Percentiles rank a stretch among this genome's conserved stretches.
Evolutionary conservation across 2,888 invertebrate species (phyloP).

Genomic region (Caenorhabditis imperialis): DNA sequence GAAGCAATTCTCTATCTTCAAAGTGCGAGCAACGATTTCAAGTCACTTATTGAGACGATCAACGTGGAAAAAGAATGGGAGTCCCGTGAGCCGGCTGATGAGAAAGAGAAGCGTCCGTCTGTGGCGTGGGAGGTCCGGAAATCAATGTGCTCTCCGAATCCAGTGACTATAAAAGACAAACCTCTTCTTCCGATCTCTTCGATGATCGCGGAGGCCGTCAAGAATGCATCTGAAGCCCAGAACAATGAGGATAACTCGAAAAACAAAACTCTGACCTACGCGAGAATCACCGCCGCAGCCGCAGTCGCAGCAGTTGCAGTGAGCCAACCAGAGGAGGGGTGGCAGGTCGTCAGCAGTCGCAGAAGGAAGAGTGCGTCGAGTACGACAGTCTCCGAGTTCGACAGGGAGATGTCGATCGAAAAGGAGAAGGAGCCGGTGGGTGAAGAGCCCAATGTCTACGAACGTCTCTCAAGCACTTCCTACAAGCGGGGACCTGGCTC

Average conservation of each 20-base stretch:
- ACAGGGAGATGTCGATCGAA: conserved; percentile 47
- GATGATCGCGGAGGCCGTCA: conserved; percentile 48
- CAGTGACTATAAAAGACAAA: conserved; percentile 19
- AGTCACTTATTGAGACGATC: conserved; percentile 93
- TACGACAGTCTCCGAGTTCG: conserved; percentile 53
- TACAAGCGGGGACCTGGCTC: conserved; percentile 24
- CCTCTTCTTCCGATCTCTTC: conserved; percentile 52
- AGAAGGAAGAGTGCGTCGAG: conserved; percentile 57
- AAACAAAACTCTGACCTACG: conserved; percentile 21
- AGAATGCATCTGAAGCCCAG: conserved; percentile 11
- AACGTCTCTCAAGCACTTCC: conserved; percentile 41
- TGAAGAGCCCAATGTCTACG: conserved; percentile 54
- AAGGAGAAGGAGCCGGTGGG: conserved; percentile 16
- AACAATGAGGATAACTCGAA: background rate
- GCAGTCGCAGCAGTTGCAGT: conserved; percentile 50
- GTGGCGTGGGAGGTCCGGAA: conserved; percentile 96
- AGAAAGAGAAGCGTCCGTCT: conserved; percentile 85
- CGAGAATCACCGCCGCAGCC: conserved; percentile 50
- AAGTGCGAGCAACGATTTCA: conserved; percentile 93
- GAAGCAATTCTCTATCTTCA: conserved; percentile 94
- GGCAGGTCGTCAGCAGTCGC: conserved; percentile 63
- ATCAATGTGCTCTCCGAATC: conserved; percentile 80
- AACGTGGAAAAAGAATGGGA: conserved; percentile 89
- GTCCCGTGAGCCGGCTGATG: conserved; percentile 15
- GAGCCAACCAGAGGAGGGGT: conserved; percentile 42